These are phyloP conservation scores for Esox niger DNA, from an alignment of 2,113 vertebrate genomes.

Conservation along the genomic window DNA sequence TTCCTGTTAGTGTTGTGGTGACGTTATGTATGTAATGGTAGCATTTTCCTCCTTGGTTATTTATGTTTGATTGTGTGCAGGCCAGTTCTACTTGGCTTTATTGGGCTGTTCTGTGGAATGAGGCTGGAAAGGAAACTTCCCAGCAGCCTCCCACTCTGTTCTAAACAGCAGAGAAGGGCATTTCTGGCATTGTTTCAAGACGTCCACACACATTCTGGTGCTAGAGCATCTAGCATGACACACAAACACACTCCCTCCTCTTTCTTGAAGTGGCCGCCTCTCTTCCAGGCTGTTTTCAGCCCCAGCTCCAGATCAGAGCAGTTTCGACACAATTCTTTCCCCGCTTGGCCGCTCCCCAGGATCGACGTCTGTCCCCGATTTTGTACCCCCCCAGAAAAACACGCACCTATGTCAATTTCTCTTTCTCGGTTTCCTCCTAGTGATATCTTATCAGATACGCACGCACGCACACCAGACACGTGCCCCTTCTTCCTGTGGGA, in stretches of 20 bases:
- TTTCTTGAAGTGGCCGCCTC: not conserved
- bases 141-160: constrained; percentile 34
- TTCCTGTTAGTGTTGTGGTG: not conserved
- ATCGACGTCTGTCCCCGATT: no score
- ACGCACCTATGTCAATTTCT: not conserved
- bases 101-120: not conserved
- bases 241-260: not conserved
- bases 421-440: no score
- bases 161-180: constrained; percentile 21
- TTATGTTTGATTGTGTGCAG: not conserved
- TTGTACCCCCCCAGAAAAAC: not conserved
- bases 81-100: not conserved
- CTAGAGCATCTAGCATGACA: not conserved
- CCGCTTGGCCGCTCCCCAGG: not conserved
- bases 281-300: constrained; percentile 13
- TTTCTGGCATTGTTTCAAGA: constrained; percentile 34
- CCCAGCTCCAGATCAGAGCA: constrained; percentile 24
- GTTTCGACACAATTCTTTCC: constrained; percentile 32
- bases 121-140: constrained; percentile 1
- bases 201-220: not conserved
- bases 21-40: not conserved
- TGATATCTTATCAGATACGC: not conserved
- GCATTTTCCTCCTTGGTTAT: not conserved
- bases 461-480: not conserved
- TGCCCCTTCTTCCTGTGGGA: constrained; percentile 12